Conservation (phyloP, 2,797 vertebrate species). For the Tolypeutes matacus region DNA sequence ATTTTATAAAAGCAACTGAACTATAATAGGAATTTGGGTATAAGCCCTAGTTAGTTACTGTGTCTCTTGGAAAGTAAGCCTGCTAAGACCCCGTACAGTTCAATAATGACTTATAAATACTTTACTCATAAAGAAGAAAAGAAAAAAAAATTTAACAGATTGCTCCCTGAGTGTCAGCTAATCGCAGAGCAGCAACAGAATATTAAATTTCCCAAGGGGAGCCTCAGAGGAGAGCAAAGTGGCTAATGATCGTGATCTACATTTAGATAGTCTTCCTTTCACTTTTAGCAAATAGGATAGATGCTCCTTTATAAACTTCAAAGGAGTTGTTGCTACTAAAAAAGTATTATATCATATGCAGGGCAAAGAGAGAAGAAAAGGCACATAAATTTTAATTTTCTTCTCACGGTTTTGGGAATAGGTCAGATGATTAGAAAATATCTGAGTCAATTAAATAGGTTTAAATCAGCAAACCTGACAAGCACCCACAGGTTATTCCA, state of each 20-base stretch:
- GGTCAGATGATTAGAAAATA: constrained; percentile 20
- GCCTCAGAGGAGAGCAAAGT: neutral
- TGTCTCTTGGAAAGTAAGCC: constrained; percentile 1
- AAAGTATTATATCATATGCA: constrained; percentile 4
- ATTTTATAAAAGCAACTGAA: constrained; percentile 43
- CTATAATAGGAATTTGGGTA: neutral
- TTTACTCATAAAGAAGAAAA: neutral
- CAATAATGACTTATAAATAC: constrained; percentile 24
- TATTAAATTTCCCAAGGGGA: neutral
- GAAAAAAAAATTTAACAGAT: neutral
- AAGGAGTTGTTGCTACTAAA: constrained; percentile 39
- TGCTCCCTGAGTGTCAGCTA: neutral
- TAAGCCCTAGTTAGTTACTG: neutral
- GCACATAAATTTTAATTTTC: neutral
- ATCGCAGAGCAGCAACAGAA: neutral
- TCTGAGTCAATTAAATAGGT: neutral
- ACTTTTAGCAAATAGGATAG: neutral
- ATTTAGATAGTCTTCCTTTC: neutral
- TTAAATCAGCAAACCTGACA: constrained; percentile 28
- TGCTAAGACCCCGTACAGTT: neutral
- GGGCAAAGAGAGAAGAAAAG: neutral
- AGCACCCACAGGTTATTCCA: constrained; percentile 21
- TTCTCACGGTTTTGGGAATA: neutral
- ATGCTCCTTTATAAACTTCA: constrained; percentile 41
- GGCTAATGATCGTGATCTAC: neutral